These are phyloP conservation scores for Euzetes globulus DNA, from an alignment of 2,888 invertebrate species.

Conservation along the genomic window DNA sequence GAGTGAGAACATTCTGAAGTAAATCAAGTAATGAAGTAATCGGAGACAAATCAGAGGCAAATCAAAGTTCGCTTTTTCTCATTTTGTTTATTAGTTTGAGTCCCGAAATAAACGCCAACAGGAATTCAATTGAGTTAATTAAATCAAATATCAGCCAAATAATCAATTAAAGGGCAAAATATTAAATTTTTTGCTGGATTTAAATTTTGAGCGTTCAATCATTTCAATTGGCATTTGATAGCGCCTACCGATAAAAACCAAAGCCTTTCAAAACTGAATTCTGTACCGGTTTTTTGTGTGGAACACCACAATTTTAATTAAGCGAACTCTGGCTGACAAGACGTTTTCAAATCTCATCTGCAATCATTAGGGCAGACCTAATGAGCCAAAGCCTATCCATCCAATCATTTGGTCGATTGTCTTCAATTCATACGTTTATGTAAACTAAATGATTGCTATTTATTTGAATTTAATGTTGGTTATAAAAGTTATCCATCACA, in stretches of 20 bases:
- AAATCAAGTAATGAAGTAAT: constrained; percentile 5
- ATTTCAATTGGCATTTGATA: constrained; percentile 1
- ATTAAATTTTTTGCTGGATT: not conserved
- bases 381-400: not conserved
- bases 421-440: not conserved
- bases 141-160: constrained; percentile 17
- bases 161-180: constrained; percentile 1
- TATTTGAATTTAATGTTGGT: constrained; percentile 5
- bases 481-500: not conserved
- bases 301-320: constrained; percentile 19
- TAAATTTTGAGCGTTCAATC: constrained; percentile 1
- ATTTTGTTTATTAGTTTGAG: not conserved
- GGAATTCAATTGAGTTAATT: not conserved
- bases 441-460: not conserved
- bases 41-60: not conserved
- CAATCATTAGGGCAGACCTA: constrained; percentile 15
- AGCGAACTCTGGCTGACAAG: constrained; percentile 13
- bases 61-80: not conserved
- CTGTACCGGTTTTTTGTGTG: not conserved
- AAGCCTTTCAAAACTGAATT: not conserved
- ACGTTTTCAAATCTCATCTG: constrained; percentile 15
- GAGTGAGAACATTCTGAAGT: not conserved
- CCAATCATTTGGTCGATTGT: not conserved
- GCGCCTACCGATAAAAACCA: constrained; percentile 3
- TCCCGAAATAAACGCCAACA: not conserved